Evolutionary conservation across 1,140 invertebrate genomes (phyloP), one percentile per base, ranked within the genome.

Genomic region (Penaeus vannamei): DNA sequence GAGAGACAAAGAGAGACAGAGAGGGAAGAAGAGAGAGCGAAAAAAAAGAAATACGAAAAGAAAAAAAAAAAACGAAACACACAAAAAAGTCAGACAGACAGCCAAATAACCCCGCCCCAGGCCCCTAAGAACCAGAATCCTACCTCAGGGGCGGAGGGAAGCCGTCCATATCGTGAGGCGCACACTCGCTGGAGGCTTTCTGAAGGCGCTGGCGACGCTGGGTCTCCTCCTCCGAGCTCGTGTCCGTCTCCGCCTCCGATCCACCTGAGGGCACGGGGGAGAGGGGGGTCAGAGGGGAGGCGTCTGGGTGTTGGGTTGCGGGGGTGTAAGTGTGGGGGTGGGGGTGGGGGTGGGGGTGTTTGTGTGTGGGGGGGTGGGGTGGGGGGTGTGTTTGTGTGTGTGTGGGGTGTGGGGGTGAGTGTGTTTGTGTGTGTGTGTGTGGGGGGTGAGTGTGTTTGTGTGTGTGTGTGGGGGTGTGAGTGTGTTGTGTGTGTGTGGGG

Each of bases 181-280:
- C 72, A 12, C 29, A 32, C 72, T 76, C 72, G 72, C 72, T 76
- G 26, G 72, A 29, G 14, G 72, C 72, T n/a, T 76, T 76, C 72
- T 76, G 72, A 17, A 76, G 72, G 72, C 72, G 72, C 19, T 32
- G 72, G 1, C 72, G n/a, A 12, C 72, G 72, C 1, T 76, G 72
- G 26, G 19, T 76, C 26, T 76, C 72, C 26, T 76, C 72, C 42
- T 76, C 72, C 0, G 72, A 76, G 14, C 72, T 76, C n/a, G 72
- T 76, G 26, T 76, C 72, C 72, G 72, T 76, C 22, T 76, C 72
- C 7, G 22, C 29, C 29, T 76, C 72, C 5, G 29, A 29, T 22
- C 72, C 72, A 32, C 29, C 72, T 76, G 72, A 8, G 4, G n/a
- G 36, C 14, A 12, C 8, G 14, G 46, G 14, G 8, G 53, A 53